Base-by-base conservation (phyloP, 2,797 vertebrate species). In the Odontamblyopus lacepedii region DNA sequence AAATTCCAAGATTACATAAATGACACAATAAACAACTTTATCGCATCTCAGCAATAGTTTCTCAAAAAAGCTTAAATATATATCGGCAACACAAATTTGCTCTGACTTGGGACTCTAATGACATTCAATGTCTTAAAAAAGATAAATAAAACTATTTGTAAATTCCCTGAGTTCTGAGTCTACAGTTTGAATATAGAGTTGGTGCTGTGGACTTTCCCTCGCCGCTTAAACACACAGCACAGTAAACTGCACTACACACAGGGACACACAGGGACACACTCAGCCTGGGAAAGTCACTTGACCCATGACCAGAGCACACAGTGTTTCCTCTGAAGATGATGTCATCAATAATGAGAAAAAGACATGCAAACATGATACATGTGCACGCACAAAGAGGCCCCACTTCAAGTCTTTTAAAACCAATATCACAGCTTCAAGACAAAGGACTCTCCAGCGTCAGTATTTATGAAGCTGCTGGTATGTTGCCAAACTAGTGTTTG, bases 241-340 rank as follows among this genome's bases (percentile, higher is more conserved):
- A 78, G 71, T 78, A 74, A 80, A 67, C 55, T 80, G 72, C 73
- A 72, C 78, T 87, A 79, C 75, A 78, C 81, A 84, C 83, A 81
- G 74, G 80, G 81, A 89, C 88, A 88, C 87, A 87, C 83, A 81
- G 77, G 80, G 81, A 89, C 88, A 88, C 87, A 87, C 90, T 88
- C 70, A 81, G 89, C 90, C 88, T 93, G 93, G 92, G 92, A 93
- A 93, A 91, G 86, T 90, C 87, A 85, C 88, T 87, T 92, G 89
- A 92, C 90, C 91, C 73, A 55, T 88, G 90, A 93, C 89, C 88
- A 53, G 78, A 89, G 80, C 71, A 73, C 80, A 72, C 74, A 89
- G 81, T 78, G 90, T 85, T 93, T 93, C 91, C 88, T 91, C 85
- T 79, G 61, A 89, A 85, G 78, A 91, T 87, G 77, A 89, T 84